These are phyloP conservation scores for Antennarius maculatus DNA, from an alignment of 2,797 vertebrate genomes.

Conservation along the genomic window DNA sequence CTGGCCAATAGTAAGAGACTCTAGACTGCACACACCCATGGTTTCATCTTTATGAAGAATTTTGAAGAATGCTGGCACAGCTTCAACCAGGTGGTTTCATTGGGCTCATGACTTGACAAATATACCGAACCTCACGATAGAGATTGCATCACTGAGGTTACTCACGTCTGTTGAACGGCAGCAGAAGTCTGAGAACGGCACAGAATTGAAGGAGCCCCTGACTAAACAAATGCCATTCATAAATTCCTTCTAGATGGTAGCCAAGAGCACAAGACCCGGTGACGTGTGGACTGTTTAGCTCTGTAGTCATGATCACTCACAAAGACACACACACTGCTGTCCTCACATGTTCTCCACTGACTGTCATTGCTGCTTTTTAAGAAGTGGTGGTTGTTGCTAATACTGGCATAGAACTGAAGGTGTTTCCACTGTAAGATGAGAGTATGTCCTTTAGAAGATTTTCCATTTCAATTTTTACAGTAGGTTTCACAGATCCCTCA, in stretches of 20 bases:
- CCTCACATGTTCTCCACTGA: slow-evolving; percentile 6
- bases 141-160: slow-evolving; percentile 74
- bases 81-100: slow-evolving; percentile 11
- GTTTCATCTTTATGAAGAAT: slow-evolving; percentile 34
- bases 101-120: slow-evolving; percentile 22
- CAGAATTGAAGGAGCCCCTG: slow-evolving; percentile 36
- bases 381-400: slow-evolving; percentile 12
- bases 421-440: slow-evolving; percentile 52
- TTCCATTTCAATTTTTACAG: slow-evolving; percentile 34
- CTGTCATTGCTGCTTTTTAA: slow-evolving; percentile 25
- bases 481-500: slow-evolving; percentile 28
- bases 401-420: slow-evolving; percentile 51
- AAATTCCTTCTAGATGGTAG: slow-evolving; percentile 59
- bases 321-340: slow-evolving; percentile 8
- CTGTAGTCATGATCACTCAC: slow-evolving; percentile 24
- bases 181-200: slow-evolving; percentile 33
- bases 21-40: slow-evolving; percentile 29
- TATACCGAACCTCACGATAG: background rate
- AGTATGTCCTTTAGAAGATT: slow-evolving; percentile 39
- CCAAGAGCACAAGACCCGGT: slow-evolving; percentile 42
- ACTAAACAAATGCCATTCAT: slow-evolving; percentile 68
- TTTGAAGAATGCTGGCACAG: slow-evolving; percentile 26
- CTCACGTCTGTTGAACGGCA: slow-evolving; percentile 39
- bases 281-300: slow-evolving; percentile 33
- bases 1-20: slow-evolving; percentile 25